Evolutionary conservation across 2,888 invertebrate genomes (phyloP).

Genomic region (Mycalesis mineus): DNA sequence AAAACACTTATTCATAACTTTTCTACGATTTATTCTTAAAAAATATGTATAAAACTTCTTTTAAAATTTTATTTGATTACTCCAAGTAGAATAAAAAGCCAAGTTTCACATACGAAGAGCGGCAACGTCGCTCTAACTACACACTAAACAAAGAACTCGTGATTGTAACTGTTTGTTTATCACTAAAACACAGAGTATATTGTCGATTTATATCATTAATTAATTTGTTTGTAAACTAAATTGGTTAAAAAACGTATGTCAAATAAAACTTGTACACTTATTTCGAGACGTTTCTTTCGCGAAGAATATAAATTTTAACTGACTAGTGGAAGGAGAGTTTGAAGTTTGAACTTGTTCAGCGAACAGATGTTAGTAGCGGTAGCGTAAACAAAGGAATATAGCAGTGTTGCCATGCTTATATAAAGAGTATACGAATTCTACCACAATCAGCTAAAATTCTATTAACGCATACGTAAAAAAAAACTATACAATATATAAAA

Average conservation of each 20-base stretch:
- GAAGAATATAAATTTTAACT: slow-evolving; percentile 33
- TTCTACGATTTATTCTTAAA: slow-evolving; percentile 35
- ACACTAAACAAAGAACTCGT: slow-evolving; percentile 51
- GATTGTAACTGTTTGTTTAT: not conserved
- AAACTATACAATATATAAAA: no score
- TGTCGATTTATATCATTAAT: not conserved
- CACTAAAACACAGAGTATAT: not conserved
- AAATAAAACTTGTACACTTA: slow-evolving; percentile 4
- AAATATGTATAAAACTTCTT: slow-evolving; percentile 16
- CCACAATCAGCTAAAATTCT: slow-evolving; percentile 15
- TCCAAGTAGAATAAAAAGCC: slow-evolving; percentile 28
- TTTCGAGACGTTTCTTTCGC: slow-evolving; percentile 7
- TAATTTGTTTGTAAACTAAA: no score
- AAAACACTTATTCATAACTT: slow-evolving; percentile 61
- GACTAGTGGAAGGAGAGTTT: slow-evolving; percentile 30
- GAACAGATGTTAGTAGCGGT: slow-evolving; percentile 38
- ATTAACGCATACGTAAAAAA: no score
- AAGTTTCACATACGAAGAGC: slow-evolving; percentile 42
- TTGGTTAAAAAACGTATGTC: no score
- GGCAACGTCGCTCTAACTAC: slow-evolving; percentile 66
- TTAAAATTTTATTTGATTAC: slow-evolving; percentile 1
- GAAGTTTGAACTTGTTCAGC: slow-evolving; percentile 48
- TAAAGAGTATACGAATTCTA: slow-evolving; percentile 32
- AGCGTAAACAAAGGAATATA: slow-evolving; percentile 59
- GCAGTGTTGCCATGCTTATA: slow-evolving; percentile 42